Evolutionary conservation across 2,888 invertebrate genomes (phyloP), one percentile per base, ranked within the genome.

Genomic region (Drepanosiphum platanoidis): DNA sequence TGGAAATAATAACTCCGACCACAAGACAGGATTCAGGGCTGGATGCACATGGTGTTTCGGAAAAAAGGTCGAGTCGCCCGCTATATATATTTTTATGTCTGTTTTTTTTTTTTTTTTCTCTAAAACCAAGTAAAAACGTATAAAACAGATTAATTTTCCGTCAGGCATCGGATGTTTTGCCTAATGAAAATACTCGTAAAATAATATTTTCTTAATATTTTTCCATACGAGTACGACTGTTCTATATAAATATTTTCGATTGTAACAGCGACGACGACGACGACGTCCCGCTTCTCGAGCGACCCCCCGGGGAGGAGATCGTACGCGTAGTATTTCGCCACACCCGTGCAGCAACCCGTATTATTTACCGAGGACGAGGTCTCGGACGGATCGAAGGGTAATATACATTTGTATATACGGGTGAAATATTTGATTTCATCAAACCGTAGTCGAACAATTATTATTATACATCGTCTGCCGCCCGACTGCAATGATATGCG

Each of bases 11-110:
- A 58, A 74, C 82, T 39, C 30, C 66, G 77, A 84, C 77, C 77
- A 32, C 84, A 77, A 84, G n/a, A 84, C 75, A 84, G 84, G 84
- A 84, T 77, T 68, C 30, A 77, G 36, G 75, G 84, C 75, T 68
- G 84, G 84, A 39, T 77, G 84, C 84, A 77, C 84, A 84, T n/a
- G 42, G 22, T 32, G 39, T 58, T 71, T 71, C 42, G 61, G 71
- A 61, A 81, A 71, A n/a, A 39, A 61, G 32, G 30, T 61, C 36
- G 30, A 80, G 58, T 30, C 1, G 32, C 32, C 68, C 3, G 27
- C 61, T 2, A 64, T 39, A 3, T 30, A 13, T 66, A 18, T 2
- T 66, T 30, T 5, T 58, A 4, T 11, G 46, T 22, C 13, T 15
- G 34, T 66, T 79, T 46, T 70, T 52, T 36, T 66, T 71, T 71